phyloP scores from a whole-genome alignment of 2,797 vertebrate species.

The Pipistrellus pygmaeus region DNA sequence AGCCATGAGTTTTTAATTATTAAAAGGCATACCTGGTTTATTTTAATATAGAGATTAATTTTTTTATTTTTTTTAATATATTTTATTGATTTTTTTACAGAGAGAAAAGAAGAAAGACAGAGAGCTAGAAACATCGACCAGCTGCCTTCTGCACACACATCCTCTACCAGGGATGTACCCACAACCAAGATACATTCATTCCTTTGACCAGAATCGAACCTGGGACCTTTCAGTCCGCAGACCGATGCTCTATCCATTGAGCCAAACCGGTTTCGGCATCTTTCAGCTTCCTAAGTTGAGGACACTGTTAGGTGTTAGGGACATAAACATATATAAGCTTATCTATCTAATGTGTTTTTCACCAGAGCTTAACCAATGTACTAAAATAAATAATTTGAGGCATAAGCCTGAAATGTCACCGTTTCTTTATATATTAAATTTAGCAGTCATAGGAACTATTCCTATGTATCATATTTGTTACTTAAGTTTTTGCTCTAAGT shows the following conservation, averaged over 20 bases:
- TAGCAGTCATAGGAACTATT: neutral
- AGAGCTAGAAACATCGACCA: no score
- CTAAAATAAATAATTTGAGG: constrained; percentile 69
- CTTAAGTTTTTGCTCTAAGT: neutral
- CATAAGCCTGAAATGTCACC: constrained; percentile 71
- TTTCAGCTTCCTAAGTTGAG: neutral
- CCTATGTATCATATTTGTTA: neutral
- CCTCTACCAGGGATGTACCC: no score
- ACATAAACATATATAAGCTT: fast-evolving
- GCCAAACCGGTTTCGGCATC: neutral
- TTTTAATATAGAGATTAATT: constrained; percentile 1
- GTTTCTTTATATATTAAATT: constrained; percentile 75
- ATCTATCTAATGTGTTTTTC: constrained; percentile 47
- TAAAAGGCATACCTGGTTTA: constrained; percentile 63
- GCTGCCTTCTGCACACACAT: no score
- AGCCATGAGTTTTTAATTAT: constrained; percentile 66
- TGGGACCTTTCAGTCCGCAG: no score
- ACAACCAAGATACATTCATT: no score
- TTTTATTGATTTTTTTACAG: no score
- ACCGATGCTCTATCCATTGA: no score
- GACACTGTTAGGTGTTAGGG: neutral
- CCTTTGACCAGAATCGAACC: no score
- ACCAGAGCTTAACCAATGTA: constrained; percentile 31
- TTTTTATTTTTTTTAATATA: neutral
- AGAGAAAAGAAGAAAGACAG: no score